Base-by-base conservation (phyloP, 1,140 invertebrate genomes). In the Palaemon carinicauda region DNA sequence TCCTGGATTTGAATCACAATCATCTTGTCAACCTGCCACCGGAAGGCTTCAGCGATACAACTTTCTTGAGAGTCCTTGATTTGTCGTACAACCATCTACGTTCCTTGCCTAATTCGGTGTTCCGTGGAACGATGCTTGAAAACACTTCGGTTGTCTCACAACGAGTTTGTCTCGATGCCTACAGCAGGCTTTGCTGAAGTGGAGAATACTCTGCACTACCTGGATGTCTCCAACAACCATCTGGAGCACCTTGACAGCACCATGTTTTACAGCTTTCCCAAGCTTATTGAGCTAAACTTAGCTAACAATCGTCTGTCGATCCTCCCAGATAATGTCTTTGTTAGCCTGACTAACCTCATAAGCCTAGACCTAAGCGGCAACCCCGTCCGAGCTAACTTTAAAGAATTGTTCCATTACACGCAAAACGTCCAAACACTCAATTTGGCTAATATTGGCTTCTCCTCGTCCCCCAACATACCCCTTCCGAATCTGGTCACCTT, bases 241-340 rank as follows among this genome's bases (percentile, higher is more conserved):
- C 93, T 98, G 65, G 96, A 97, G 90, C 96, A 97, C 90, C 92
- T 98, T 78, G 96, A 97, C 90, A 95, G 95, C 41, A 97, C 95
- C 21, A 96, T 96, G 91, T 97, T 97, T 91, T 94, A 96, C 51
- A 94, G 95, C 88, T 96, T 95, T 24, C 95, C 95, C 53, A 95
- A 95, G 90, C 91, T 98, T 33, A 94, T 95, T n/a, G 94, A 93
- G 82, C 92, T 98, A 21, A 95, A 96, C 92, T 92, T 98, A 87
- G 94, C 95, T 19, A 93, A 93, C 88, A 98, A 98, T 92, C 94
- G 95, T 90, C 93, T 98, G 31, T 96, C 95, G 0, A 96, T 96
- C 80, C 91, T 98, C 54, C 96, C 96, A 0, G 96, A 98, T 91
- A 97, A 97, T 90, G 96, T 96, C 2, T 97, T 98, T 91, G 95